Conservation (phyloP, 2,888 invertebrate genomes). For the Caradrina kadenii region DNA sequence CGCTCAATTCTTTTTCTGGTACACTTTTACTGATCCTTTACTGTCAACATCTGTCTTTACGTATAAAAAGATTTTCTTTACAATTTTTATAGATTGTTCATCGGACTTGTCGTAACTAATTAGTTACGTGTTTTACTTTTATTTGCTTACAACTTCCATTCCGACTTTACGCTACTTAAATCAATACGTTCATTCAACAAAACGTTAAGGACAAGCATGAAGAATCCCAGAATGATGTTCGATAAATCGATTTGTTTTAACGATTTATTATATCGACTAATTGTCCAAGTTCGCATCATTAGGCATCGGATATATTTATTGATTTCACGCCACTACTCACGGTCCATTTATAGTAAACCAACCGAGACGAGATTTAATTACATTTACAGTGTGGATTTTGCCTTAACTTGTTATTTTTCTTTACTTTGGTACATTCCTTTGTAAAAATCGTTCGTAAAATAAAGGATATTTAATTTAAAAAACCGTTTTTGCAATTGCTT, state of each 20-base stretch:
- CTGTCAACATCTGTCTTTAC: not conserved
- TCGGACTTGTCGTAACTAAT: not conserved
- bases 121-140: not conserved
- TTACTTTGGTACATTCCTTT: not conserved
- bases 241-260: conserved; percentile 60
- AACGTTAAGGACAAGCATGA: conserved; percentile 37
- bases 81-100: not conserved
- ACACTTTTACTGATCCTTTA: not conserved
- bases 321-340: conserved; percentile 73
- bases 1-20: not conserved
- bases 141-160: not conserved
- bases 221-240: conserved; percentile 46
- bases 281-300: conserved; percentile 64
- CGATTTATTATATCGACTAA: conserved; percentile 66
- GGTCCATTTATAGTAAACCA: conserved; percentile 66
- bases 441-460: not conserved
- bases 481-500: not conserved
- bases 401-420: conserved; percentile 30
- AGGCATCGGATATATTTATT: conserved; percentile 69
- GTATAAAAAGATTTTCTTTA: not conserved
- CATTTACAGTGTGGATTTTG: conserved; percentile 50
- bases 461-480: not conserved
- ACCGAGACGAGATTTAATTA: conserved; percentile 61
- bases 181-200: conserved; percentile 19
- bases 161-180: conserved; percentile 25